Evolutionary conservation across 2,888 invertebrate genomes (phyloP), one percentile per base, ranked within the genome.

Genomic region (Synergus umbraculus): DNA sequence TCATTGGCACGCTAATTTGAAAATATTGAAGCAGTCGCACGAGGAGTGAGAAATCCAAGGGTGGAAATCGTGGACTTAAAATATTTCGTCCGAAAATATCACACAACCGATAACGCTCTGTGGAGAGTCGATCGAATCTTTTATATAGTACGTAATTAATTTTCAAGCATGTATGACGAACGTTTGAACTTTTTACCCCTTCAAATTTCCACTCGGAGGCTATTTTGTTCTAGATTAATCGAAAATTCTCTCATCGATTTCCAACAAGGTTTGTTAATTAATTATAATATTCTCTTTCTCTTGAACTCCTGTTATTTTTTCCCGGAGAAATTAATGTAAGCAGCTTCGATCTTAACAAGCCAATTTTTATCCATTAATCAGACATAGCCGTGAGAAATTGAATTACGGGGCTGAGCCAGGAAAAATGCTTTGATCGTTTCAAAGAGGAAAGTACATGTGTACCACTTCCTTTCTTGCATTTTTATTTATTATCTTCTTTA

Each of bases 1-100:
- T 90, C 89, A 90, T 91, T 86, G 87, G 86, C 87, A 82, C 87
- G 89, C 87, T 90, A 90, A 91, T 92, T 91, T 89, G 88, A 89
- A 91, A 91, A 91, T 90, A 91, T 91, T 88, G 88, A 87, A 87
- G 86, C 85, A 81, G 81, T 84, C 81, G 81, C 76, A 81, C 60
- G 76, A 82, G 67, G 79, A 78, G 78, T 79, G 44, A 77, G 76
- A 79, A 63, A 67, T 44, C 29, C 67, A 49, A 78, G 79, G 76
- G 65, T 63, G 76, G 29, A 43, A 81, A 46, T 78, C 77, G 80
- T 82, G 83, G 63, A 77, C 63, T 78, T 83, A 79, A 79, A 84
- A 83, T 78, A 65, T 83, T 88, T 88, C 84, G 83, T 88, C 85
- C 81, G 76, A 79, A 86, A 85, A 87, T 85, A 86, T 88, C 82